phyloP scores from a whole-genome alignment of 2,888 invertebrate species.

The Lasioglossum vierecki region DNA sequence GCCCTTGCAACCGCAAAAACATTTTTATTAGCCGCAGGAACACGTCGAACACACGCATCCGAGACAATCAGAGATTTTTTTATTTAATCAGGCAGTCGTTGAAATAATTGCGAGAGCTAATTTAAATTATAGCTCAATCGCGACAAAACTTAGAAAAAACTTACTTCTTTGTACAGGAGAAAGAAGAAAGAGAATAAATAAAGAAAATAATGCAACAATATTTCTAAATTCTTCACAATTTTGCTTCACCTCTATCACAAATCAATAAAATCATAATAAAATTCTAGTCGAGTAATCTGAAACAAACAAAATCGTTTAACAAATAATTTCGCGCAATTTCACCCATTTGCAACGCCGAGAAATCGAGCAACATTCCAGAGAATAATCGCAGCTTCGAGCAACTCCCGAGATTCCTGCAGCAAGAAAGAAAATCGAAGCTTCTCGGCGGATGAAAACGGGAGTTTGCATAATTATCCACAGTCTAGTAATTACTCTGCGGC shows the following conservation, averaged over 20 bases:
- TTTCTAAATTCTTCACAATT: neutral
- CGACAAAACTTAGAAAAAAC: no score
- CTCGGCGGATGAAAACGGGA: constrained; percentile 1
- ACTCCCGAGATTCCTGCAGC: neutral
- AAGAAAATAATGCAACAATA: neutral
- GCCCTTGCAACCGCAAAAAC: neutral
- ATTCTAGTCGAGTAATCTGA: neutral
- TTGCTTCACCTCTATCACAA: neutral
- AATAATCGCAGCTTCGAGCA: neutral
- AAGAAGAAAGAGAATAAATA: no score
- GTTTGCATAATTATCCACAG: constrained; percentile 11
- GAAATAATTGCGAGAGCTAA: neutral
- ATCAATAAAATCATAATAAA: neutral
- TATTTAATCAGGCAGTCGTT: neutral
- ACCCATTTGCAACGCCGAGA: neutral
- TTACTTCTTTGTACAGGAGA: neutral
- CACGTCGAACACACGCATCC: neutral
- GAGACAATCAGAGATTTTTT: neutral
- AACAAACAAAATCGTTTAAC: neutral
- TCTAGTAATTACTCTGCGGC: constrained; percentile 6
- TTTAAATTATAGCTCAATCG: neutral
- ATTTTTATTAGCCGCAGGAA: neutral
- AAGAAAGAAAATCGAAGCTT: neutral
- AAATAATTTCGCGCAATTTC: neutral
- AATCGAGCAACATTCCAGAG: neutral